Base-by-base conservation (phyloP, 2,888 invertebrate species). In the Abscondita cerata region DNA sequence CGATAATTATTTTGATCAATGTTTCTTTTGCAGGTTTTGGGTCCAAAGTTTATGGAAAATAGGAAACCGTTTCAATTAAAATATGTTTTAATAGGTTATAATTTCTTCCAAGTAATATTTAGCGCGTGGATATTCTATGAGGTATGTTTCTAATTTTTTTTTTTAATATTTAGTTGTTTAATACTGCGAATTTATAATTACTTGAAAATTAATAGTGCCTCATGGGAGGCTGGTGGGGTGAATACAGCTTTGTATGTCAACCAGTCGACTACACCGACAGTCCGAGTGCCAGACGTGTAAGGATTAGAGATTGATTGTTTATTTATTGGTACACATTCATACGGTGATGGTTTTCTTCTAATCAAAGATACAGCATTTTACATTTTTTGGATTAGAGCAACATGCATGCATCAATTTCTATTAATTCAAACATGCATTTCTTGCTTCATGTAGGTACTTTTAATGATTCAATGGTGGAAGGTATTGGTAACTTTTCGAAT, bases 51-150 rank as follows among this genome's bases (percentile, higher is more conserved):
- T 77, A 96, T 96, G 96, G 91, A 92, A 82, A 92, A 93, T 83
- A 88, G 95, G 76, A 93, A 95, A 83, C 95, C 96, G 68, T 89
- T 91, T 81, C 89, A 94, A 68, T 79, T 90, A 52, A 82, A 86
- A 70, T 83, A 83, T 64, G 76, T 86, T 36, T 80, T 90, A 77
- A 81, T 90, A 71, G 77, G 82, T 48, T 90, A 89, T 78, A 90
- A 81, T 75, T 75, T 95, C 77, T 83, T 88, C 77, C 96, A 96
- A 92, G 94, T 96, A 73, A 74, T 93, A 73, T 92, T 96, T 83
- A 96, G 95, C 76, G 84, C 89, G 72, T 96, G 93, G 90, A 85
- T 95, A 72, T 95, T 95, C 82, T 90, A 92, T 82, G 92, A 95
- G 92, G 96, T 96, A 86, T 86, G 84, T 51, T 50, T 81, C 9